Percentiles rank a stretch among this genome's conserved stretches.
These are phyloP conservation scores for Etheostoma perlongum DNA, from an alignment of 2,797 vertebrate genomes.

Conservation along the genomic window DNA sequence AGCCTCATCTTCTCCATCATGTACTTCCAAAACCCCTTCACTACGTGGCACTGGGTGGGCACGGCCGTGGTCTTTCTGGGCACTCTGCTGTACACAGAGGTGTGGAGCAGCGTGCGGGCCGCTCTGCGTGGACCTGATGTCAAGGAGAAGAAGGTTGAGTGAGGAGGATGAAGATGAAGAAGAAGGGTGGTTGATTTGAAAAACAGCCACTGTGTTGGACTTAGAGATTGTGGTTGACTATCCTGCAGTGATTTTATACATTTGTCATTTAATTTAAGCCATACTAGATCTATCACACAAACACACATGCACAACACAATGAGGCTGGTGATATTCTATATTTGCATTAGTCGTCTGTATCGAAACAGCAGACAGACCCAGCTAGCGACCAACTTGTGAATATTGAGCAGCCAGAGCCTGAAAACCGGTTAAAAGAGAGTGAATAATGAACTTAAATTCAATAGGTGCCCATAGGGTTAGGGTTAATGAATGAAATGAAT, in stretches of 20 bases:
- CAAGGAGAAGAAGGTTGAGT: slow-evolving; percentile 79
- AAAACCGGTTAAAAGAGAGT: neutral
- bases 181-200: neutral
- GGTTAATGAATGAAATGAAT: neutral
- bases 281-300: neutral
- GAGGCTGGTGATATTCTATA: slow-evolving; percentile 11
- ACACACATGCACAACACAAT: neutral
- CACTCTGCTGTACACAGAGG: slow-evolving; percentile 94
- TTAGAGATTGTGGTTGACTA: slow-evolving; percentile 8
- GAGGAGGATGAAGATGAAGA: slow-evolving; percentile 39
- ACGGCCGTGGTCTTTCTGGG: slow-evolving; percentile 92
- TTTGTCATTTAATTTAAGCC: slow-evolving; percentile 6
- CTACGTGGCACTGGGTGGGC: slow-evolving; percentile 95
- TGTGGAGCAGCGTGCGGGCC: slow-evolving; percentile 83
- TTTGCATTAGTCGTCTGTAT: slow-evolving; percentile 8
- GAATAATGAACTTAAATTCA: neutral
- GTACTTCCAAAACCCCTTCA: slow-evolving; percentile 97
- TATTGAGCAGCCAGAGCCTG: too few species aligned
- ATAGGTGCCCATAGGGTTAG: too few species aligned
- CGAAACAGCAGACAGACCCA: neutral
- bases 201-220: slow-evolving; percentile 22
- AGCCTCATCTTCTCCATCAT: slow-evolving; percentile 98
- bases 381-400: neutral
- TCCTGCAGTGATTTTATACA: slow-evolving; percentile 43
- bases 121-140: slow-evolving; percentile 54